Conservation (phyloP, 2,113 vertebrate genomes). For the Muntiacus reevesi region DNA sequence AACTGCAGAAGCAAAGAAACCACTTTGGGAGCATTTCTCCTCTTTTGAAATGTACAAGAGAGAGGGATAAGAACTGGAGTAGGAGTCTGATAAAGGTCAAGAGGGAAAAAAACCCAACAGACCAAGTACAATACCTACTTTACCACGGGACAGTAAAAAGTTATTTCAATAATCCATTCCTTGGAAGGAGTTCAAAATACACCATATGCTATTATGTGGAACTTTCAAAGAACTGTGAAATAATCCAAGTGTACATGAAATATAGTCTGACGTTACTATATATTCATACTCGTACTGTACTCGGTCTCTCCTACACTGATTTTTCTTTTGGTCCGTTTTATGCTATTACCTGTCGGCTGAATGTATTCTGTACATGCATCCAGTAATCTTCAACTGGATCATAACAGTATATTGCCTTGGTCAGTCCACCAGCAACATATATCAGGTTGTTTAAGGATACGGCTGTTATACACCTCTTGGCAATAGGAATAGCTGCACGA, state of each 20-base stretch:
- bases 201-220: not conserved
- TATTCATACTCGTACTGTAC: not conserved
- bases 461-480: constrained; percentile 96
- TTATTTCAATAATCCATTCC: not conserved
- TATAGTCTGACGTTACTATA: not conserved
- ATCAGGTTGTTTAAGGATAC: constrained; percentile 96
- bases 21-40: not conserved
- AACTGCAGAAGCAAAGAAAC: not conserved
- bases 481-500: constrained; percentile 96
- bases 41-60: not conserved
- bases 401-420: constrained; percentile 97
- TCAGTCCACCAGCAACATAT: constrained; percentile 97
- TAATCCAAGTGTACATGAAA: not conserved
- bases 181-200: constrained; percentile 12
- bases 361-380: constrained; percentile 97
- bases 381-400: constrained; percentile 97
- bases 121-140: not conserved
- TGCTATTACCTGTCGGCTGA: constrained; percentile 92
- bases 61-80: not conserved
- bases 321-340: not conserved
- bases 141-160: not conserved
- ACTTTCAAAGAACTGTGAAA: not conserved
- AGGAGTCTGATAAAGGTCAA: not conserved
- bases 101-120: not conserved
- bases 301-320: not conserved